phyloP scores from a whole-genome alignment of 2,888 invertebrate species.

The Mayetiola destructor region DNA sequence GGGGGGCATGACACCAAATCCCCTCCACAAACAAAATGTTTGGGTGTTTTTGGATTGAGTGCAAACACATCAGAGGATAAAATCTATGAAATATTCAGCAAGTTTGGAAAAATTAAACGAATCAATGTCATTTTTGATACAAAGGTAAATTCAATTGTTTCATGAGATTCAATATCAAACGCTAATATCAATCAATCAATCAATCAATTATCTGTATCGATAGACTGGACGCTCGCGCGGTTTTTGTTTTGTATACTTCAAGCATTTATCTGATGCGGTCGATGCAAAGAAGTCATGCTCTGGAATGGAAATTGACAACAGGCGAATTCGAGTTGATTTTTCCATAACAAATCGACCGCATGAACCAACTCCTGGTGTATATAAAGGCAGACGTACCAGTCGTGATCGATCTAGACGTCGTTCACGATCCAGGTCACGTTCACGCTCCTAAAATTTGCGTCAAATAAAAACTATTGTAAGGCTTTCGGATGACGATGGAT shows the following conservation, averaged over 20 bases:
- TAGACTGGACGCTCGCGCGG: constrained; percentile 89
- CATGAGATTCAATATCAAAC: neutral
- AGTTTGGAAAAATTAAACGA: constrained; percentile 83
- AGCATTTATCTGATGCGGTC: constrained; percentile 74
- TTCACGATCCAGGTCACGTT: constrained; percentile 20
- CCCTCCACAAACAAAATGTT: constrained; percentile 74
- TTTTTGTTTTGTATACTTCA: constrained; percentile 93
- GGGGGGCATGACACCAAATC: too few relatives aligned
- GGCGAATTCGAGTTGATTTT: constrained; percentile 86
- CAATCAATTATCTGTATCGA: constrained; percentile 26
- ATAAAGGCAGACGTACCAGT: constrained; percentile 81
- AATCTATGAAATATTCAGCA: constrained; percentile 79
- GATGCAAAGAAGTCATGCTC: constrained; percentile 86
- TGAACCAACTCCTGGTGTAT: constrained; percentile 93
- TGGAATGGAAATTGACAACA: constrained; percentile 87
- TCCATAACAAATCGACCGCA: constrained; percentile 93
- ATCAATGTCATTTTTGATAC: constrained; percentile 92
- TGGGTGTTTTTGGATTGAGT: constrained; percentile 91
- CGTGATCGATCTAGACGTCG: neutral
- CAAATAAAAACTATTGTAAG: too few relatives aligned
- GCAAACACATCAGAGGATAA: constrained; percentile 86
- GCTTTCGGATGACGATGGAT: too few relatives aligned
- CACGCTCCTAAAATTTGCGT: too few relatives aligned
- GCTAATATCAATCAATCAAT: neutral
- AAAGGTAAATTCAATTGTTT: constrained; percentile 48